A percentile compares a stretch with the other conserved stretches of the same genome.
phyloP scores from a whole-genome alignment of 1,140 invertebrate genomes.

The Triops cancriformis region DNA sequence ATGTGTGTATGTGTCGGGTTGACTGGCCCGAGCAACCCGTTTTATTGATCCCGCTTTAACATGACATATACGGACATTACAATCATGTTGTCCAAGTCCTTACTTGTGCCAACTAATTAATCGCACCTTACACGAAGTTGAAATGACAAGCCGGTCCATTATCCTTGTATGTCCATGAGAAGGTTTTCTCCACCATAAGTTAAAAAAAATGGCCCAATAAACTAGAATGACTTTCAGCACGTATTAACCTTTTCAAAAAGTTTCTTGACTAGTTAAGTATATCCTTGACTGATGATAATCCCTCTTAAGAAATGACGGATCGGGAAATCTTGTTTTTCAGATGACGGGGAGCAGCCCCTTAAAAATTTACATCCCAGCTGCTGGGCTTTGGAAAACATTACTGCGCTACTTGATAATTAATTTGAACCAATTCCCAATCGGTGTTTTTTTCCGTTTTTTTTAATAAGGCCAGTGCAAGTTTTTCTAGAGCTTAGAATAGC shows the following conservation, averaged over 20 bases:
- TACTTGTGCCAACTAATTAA: neutral
- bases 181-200: too few relatives aligned
- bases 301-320: neutral
- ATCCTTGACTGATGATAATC: neutral
- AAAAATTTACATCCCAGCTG: neutral
- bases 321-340: neutral
- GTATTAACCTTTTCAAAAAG: neutral
- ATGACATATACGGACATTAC: neutral
- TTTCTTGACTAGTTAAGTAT: neutral
- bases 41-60: neutral
- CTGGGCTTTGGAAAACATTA: neutral
- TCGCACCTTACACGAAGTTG: neutral
- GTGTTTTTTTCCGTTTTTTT: neutral
- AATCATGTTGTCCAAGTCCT: neutral
- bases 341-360: neutral
- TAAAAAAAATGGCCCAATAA: too few relatives aligned
- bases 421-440: neutral
- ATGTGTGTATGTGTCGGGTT: neutral
- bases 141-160: neutral
- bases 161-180: too few relatives aligned
- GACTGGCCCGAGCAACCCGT: neutral
- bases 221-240: too few relatives aligned
- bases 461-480: neutral
- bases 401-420: neutral
- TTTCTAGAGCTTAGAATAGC: neutral